Evolutionary conservation across 2,888 invertebrate genomes (phyloP).

Genomic region (Lithophane leautieri): DNA sequence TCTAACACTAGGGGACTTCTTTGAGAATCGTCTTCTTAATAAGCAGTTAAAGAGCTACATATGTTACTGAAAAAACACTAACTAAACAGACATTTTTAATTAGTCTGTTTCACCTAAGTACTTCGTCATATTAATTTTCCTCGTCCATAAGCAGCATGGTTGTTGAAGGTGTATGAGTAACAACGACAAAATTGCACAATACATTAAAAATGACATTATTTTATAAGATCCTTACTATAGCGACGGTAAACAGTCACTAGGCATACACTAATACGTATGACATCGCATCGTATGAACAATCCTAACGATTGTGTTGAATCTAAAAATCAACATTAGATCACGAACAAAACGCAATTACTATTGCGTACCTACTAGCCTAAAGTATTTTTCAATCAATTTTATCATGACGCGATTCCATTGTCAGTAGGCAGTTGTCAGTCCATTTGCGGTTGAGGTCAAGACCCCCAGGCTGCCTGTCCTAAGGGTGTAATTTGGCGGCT

Average conservation of each 20-base stretch:
- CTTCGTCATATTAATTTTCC: too few species aligned
- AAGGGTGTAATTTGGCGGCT: conserved; percentile 19
- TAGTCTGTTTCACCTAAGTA: too few species aligned
- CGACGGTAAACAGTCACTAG: background rate
- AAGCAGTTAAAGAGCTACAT: too few species aligned
- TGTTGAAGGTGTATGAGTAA: background rate
- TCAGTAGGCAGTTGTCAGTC: background rate
- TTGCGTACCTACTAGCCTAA: background rate
- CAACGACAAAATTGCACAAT: background rate
- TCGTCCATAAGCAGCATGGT: too few species aligned
- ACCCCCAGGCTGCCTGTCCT: background rate
- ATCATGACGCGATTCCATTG: background rate
- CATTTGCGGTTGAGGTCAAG: conserved; percentile 1
- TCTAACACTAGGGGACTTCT: too few species aligned
- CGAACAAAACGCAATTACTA: background rate
- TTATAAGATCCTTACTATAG: background rate
- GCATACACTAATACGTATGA: background rate
- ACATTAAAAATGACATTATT: background rate
- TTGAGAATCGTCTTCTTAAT: too few species aligned
- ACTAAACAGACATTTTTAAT: too few species aligned
- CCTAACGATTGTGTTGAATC: background rate
- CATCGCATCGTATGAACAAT: conserved; percentile 8
- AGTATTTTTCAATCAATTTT: background rate
- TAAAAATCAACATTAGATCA: conserved; percentile 25
- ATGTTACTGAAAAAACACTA: too few species aligned